These are phyloP conservation scores for Lycophotia porphyrea DNA, from an alignment of 2,888 invertebrate genomes.

Conservation along the genomic window DNA sequence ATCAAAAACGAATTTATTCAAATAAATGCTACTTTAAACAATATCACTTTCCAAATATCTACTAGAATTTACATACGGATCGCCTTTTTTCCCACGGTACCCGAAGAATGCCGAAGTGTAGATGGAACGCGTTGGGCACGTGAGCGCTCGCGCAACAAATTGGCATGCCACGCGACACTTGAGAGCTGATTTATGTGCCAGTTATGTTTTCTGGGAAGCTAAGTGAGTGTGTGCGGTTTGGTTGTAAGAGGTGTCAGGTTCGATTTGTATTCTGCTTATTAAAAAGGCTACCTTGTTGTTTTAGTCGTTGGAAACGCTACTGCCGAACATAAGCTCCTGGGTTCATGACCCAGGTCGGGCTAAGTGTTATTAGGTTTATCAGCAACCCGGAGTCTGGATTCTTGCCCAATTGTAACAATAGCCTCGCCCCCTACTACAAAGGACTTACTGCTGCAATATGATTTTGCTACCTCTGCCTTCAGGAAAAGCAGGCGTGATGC, in stretches of 20 bases:
- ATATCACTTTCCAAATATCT: constrained; percentile 57
- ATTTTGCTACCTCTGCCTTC: background rate
- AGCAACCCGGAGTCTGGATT: background rate
- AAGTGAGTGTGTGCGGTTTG: constrained; percentile 36
- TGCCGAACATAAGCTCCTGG: background rate
- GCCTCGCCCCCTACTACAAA: background rate
- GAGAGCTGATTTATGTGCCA: constrained; percentile 60
- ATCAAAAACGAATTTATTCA: background rate
- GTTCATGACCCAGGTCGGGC: no score
- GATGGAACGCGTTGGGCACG: constrained; percentile 60
- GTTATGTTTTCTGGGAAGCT: constrained; percentile 47
- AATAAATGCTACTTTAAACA: constrained; percentile 17
- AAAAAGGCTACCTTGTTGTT: background rate
- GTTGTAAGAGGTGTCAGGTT: background rate
- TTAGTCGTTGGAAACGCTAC: background rate
- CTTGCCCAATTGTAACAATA: background rate
- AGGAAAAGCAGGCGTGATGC: background rate
- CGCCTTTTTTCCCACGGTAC: constrained; percentile 60
- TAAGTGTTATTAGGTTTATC: background rate
- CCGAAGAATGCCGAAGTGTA: constrained; percentile 57
- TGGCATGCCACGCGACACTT: constrained; percentile 70
- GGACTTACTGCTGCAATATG: background rate
- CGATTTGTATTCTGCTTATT: background rate
- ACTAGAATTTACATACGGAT: constrained; percentile 42
- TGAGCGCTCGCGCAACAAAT: constrained; percentile 66